A percentile compares a stretch with the other conserved stretches of the same genome.
Conservation (phyloP, 2,113 vertebrate genomes). For the Anarrhichthys ocellatus region DNA sequence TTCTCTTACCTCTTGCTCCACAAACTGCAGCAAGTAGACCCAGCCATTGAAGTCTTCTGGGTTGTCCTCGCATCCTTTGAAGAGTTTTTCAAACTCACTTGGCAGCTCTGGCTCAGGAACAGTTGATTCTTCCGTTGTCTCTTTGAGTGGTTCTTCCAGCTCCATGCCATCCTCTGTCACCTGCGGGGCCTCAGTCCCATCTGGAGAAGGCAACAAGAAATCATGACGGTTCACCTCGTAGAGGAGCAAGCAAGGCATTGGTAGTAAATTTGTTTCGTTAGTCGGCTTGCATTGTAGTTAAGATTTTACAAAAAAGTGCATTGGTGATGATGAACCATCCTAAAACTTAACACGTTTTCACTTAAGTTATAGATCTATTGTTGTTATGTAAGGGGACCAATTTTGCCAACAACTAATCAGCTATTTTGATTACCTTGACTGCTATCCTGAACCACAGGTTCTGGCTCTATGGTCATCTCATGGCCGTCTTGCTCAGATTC, state of each 20-base stretch:
- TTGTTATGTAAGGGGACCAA: neutral
- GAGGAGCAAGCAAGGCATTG: neutral
- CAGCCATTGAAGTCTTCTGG: conserved; percentile 98
- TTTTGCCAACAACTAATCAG: neutral
- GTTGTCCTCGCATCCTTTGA: conserved; percentile 93
- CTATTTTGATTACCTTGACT: conserved; percentile 57
- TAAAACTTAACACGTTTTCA: neutral
- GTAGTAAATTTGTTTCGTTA: neutral
- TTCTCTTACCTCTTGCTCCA: conserved; percentile 95
- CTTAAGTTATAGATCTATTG: neutral
- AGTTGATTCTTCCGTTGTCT: conserved; percentile 71
- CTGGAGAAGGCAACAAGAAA: conserved; percentile 24
- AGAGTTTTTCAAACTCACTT: conserved; percentile 94
- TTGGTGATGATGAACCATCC: neutral
- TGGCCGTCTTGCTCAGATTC: conserved; percentile 13
- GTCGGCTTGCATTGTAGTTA: neutral
- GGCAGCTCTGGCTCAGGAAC: conserved; percentile 85
- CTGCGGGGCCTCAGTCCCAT: conserved; percentile 27
- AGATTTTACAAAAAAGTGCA: too few relatives aligned
- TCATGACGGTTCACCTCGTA: neutral
- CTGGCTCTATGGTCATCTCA: conserved; percentile 35
- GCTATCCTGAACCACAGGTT: conserved; percentile 7
- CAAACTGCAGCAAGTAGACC: conserved; percentile 97
- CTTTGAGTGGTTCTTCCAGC: conserved; percentile 86
- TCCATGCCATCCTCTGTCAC: conserved; percentile 83